Evolutionary conservation across 2,797 vertebrate genomes (phyloP).

Genomic region (Malacoraja senta): DNA sequence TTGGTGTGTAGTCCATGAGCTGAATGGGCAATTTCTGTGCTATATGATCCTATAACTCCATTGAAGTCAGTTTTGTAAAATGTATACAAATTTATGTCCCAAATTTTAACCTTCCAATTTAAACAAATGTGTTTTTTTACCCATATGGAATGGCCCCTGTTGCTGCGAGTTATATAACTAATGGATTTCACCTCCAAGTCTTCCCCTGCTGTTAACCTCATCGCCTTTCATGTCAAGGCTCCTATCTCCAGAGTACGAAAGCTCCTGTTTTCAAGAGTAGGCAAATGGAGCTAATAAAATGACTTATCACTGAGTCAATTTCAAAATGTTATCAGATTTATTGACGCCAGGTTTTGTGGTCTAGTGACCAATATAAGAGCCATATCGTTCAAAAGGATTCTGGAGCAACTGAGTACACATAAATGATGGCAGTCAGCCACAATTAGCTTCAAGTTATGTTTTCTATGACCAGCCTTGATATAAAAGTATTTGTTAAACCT

Average conservation of each 20-base stretch:
- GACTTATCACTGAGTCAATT: background rate
- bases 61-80: background rate
- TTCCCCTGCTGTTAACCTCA: background rate
- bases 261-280: background rate
- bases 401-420: background rate
- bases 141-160: background rate
- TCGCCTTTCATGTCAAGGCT: background rate
- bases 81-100: background rate
- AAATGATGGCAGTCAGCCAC: background rate
- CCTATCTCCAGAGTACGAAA: background rate
- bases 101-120: background rate
- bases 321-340: constrained; percentile 5
- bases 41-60: too few species aligned
- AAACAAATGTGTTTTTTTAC: background rate
- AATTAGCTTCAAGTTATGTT: background rate
- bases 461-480: background rate
- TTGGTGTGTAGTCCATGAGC: too few species aligned
- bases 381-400: background rate
- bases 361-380: background rate
- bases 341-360: background rate
- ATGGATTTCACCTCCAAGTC: background rate
- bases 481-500: background rate
- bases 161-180: background rate
- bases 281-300: background rate
- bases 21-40: too few species aligned